phyloP scores from a whole-genome alignment of 2,113 vertebrate genomes.

The Emberiza fucata region DNA sequence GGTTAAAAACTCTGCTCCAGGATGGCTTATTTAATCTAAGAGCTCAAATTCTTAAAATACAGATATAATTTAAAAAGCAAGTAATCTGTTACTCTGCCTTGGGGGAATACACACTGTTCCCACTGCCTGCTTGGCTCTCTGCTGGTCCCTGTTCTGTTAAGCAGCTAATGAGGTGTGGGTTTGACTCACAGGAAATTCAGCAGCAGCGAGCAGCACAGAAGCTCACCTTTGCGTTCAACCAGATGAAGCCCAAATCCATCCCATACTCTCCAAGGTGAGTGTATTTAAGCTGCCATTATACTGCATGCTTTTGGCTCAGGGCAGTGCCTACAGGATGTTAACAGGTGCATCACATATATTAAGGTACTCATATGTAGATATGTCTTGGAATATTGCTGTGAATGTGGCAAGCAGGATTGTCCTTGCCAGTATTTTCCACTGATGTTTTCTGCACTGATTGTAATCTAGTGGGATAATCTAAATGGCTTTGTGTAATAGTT shows the following conservation, averaged over 20 bases:
- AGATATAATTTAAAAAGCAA: not conserved
- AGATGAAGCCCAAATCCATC: slow-evolving; percentile 96
- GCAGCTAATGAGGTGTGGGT: not conserved
- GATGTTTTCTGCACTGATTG: not conserved
- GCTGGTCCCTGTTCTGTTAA: not conserved
- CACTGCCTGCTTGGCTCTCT: not conserved
- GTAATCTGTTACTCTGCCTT: not conserved
- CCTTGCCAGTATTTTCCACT: not conserved
- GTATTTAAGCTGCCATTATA: not conserved
- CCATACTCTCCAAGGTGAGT: slow-evolving; percentile 93
- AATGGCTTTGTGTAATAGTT: not conserved
- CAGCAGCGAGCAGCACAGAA: slow-evolving; percentile 98
- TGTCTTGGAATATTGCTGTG: not conserved
- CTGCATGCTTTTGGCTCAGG: not conserved
- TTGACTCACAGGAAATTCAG: slow-evolving; percentile 89
- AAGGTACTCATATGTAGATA: not conserved
- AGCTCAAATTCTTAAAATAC: not conserved
- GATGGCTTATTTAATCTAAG: not conserved
- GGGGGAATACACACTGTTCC: not conserved
- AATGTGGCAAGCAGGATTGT: not conserved
- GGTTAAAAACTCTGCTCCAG: not conserved
- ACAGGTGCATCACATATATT: not conserved
- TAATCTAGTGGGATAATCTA: not conserved
- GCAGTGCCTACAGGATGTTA: not conserved
- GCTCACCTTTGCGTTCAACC: slow-evolving; percentile 97